phyloP scores from a whole-genome alignment of 64 coral and sea anemone species.

The Orbicella faveolata region DNA sequence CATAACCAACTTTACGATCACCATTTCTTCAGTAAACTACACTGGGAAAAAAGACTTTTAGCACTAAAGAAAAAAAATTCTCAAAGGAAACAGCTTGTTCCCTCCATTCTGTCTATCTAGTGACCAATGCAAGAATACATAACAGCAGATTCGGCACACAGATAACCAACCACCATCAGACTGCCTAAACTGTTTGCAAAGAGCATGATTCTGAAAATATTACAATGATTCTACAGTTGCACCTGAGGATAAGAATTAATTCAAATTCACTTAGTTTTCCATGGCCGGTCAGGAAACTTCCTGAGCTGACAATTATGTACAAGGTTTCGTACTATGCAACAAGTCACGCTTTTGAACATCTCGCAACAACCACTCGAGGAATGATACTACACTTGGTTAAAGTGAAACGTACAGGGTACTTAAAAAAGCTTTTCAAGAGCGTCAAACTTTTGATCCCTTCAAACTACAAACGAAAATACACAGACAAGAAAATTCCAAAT shows the following conservation, averaged over 20 bases:
- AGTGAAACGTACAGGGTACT: constrained; percentile 22
- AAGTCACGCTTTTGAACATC: constrained; percentile 34
- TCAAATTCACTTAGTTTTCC: background rate
- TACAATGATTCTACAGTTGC: background rate
- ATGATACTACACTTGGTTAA: constrained; percentile 34
- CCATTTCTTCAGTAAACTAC: background rate
- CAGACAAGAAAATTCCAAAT: background rate
- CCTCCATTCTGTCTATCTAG: background rate
- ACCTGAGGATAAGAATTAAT: background rate
- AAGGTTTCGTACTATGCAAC: constrained; percentile 21
- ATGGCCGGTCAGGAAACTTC: background rate
- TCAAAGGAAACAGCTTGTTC: constrained; percentile 2
- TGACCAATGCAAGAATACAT: background rate
- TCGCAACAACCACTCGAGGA: constrained; percentile 28
- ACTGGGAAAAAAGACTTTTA: background rate
- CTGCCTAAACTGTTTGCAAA: background rate
- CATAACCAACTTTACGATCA: constrained; percentile 2
- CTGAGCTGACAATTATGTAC: background rate
- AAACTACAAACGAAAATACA: constrained; percentile 13
- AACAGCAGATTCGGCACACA: background rate
- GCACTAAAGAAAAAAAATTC: background rate
- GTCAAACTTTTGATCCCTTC: background rate
- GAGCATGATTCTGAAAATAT: background rate
- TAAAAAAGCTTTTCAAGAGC: constrained; percentile 6
- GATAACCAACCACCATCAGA: background rate